phyloP scores from a whole-genome alignment of 2,888 invertebrate genomes.

The Synanthedon formicaeformis region DNA sequence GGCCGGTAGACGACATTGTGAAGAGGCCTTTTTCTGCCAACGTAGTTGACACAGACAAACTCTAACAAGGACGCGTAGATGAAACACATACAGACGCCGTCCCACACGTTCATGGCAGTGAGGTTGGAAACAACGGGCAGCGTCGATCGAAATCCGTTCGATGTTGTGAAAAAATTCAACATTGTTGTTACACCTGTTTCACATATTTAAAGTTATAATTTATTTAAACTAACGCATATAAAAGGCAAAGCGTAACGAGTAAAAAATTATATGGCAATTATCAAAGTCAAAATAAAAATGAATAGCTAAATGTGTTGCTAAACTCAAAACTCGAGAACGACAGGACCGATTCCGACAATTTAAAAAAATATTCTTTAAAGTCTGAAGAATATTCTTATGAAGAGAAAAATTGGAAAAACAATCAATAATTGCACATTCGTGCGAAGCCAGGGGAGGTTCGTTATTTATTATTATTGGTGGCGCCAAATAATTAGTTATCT shows the following conservation, averaged over 20 bases:
- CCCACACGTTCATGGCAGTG: constrained; percentile 97
- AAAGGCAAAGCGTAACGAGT: background rate
- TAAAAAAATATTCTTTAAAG: too few relatives aligned
- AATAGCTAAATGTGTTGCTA: too few relatives aligned
- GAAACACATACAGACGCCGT: constrained; percentile 97
- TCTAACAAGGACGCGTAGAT: constrained; percentile 94
- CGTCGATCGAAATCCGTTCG: constrained; percentile 91
- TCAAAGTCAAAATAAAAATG: background rate
- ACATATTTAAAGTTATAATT: background rate
- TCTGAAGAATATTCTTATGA: too few relatives aligned
- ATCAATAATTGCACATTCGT: too few relatives aligned
- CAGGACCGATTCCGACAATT: too few relatives aligned
- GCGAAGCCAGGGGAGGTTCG: too few relatives aligned
- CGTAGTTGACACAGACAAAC: constrained; percentile 96
- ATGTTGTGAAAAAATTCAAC: constrained; percentile 98
- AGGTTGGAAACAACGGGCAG: constrained; percentile 93
- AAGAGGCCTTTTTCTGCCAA: constrained; percentile 88
- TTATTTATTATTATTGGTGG: too few relatives aligned
- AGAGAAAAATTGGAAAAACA: too few relatives aligned
- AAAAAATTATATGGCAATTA: background rate
- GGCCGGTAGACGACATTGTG: constrained; percentile 91
- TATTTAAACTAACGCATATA: background rate
- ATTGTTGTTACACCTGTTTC: constrained; percentile 92
- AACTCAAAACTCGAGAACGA: too few relatives aligned
- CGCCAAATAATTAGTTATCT: too few relatives aligned